phyloP scores from a whole-genome alignment of 2,113 vertebrate species.

The Ictalurus punctatus region DNA sequence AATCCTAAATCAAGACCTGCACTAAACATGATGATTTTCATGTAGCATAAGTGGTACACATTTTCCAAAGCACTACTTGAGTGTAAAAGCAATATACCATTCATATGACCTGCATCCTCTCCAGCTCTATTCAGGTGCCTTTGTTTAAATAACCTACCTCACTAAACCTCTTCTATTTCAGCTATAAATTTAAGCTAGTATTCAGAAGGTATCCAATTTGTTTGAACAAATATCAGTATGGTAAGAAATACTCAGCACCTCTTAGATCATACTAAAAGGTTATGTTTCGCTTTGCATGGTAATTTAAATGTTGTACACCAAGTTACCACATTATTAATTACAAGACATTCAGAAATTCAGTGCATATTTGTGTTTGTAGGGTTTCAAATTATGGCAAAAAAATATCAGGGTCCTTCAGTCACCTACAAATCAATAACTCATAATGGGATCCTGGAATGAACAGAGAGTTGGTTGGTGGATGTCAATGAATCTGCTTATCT shows the following conservation, averaged over 20 bases:
- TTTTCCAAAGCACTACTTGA: neutral
- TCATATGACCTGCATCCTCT: neutral
- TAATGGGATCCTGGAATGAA: constrained; percentile 71
- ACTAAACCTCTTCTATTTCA: neutral
- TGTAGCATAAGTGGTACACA: neutral
- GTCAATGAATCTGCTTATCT: constrained; percentile 77
- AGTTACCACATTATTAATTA: neutral
- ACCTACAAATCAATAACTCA: constrained; percentile 67
- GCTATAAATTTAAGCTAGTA: neutral
- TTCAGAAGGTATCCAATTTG: neutral
- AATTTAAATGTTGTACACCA: neutral
- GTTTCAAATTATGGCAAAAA: constrained; percentile 29
- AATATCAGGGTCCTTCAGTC: constrained; percentile 6
- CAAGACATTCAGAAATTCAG: neutral
- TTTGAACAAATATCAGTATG: neutral
- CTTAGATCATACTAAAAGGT: neutral
- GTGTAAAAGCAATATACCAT: neutral
- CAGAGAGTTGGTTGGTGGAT: constrained; percentile 67
- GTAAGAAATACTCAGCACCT: neutral
- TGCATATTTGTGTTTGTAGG: constrained; percentile 34
- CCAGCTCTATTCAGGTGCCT: neutral
- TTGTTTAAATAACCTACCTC: neutral
- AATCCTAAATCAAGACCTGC: neutral
- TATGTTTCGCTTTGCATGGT: neutral
- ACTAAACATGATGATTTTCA: neutral